Evolutionary conservation across 2,888 invertebrate genomes (phyloP), one percentile per base, ranked within the genome.

Genomic region (Slavum lentiscoides): DNA sequence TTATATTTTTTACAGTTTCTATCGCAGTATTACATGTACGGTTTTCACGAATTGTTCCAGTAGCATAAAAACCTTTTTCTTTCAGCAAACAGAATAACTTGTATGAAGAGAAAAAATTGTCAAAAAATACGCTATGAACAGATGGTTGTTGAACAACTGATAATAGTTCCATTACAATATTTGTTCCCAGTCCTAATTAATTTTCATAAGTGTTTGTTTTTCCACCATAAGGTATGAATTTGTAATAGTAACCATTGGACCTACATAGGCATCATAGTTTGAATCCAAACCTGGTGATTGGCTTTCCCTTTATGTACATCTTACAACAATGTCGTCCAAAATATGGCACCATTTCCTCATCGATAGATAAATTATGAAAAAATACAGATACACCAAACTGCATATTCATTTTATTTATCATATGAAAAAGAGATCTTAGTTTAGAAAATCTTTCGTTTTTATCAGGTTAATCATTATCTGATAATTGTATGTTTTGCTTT

Each of bases 31-130:
- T 84, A 4, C 84, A 83, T 21, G 84, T 68, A 70, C 83, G 74
- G 69, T 85, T 84, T 74, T 84, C 84, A 21, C 84, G 58, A 21
- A 84, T 82, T 55, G 85, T 84, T 69, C 84, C 84, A 58, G 84
- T 84, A 55, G 81, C 83, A 82, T 81, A 82, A 84, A 85, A 84
- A 30, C 30, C 30, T 4, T 72, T 77, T 39, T 74, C 59, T 66
- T 82, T 82, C 37, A 84, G 82, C 37, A 83, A 68, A 23, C 64
- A 67, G 21, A 84, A 81, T 19, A 84, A 58, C 49, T 80, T 72
- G 19, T 59, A 58, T 15, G 58, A 58, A 39, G 72, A 59, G 7
- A 58, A 72, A 21, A 59, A 72, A 58, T 72, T 72, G 39, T 72
- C 72, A 58, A 72, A 59, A 59, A 58, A 72, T 72, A 72, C n/a